Evolutionary conservation across 2,113 vertebrate species (phyloP), one percentile per base, ranked within the genome.

Genomic region (Sinosuthora webbiana): DNA sequence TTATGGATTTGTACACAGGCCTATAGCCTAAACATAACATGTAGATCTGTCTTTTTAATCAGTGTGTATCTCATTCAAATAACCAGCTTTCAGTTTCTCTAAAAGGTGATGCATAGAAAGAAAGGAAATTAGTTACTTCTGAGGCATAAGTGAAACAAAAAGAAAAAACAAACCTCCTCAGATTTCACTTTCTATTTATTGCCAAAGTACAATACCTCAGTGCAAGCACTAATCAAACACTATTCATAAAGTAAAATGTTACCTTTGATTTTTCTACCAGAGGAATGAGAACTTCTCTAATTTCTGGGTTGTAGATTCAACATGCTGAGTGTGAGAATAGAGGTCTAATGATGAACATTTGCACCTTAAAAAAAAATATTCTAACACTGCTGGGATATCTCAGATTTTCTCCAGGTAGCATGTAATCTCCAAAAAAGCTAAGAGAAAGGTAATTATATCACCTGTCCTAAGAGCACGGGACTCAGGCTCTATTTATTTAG

Each of bases 1-100:
- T 1, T 13, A 55, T 1, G 3, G 20, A 24, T 60, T 73, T 35
- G 7, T 33, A 80, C 5, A 6, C 2, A 57, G 16, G 9, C 8
- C 8, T 57, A 7, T 56, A 84, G 19, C 13, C 37, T 44, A 35
- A 93, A 37, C 4, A 21, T 25, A 60, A 71, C 56, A 31, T 37
- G 10, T 13, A 4, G 0, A 83, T 42, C 67, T 45, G 10, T 25
- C 15, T 50, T 63, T 71, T 47, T 47, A 68, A 60, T 27, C 19
- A 42, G 9, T 11, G 5, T 35, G 3, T 4, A 44, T 39, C 33
- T 74, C 41, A 27, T 73, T 83, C 20, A 41, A 74, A 9, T 17
- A 47, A 80, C 4, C 11, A 56, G 2, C 7, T 62, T 80, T 52
- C 4, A 1, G 0, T 59, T 15, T 11, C 15, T 76, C 57, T 89